These are phyloP conservation scores for Odontomachus brunneus DNA, from an alignment of 1,140 invertebrate genomes.

Conservation along the genomic window DNA sequence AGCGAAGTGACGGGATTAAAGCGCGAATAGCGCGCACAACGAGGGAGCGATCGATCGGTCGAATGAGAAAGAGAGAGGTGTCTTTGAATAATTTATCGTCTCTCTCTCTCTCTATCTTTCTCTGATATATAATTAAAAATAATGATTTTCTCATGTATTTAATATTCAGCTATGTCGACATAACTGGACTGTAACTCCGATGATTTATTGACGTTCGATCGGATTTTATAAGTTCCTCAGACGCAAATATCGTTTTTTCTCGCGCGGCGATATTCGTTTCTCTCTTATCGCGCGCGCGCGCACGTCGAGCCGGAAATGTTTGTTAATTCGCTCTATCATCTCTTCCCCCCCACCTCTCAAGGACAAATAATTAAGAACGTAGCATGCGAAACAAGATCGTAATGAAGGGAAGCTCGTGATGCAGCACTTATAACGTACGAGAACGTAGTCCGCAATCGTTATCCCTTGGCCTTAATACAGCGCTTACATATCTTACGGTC, in stretches of 20 bases:
- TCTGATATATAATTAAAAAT: not conserved
- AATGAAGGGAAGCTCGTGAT: constrained; percentile 61
- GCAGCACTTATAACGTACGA: constrained; percentile 34
- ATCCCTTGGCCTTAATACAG: constrained; percentile 59
- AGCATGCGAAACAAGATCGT: constrained; percentile 53
- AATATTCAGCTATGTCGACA: no score
- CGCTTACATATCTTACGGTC: constrained; percentile 56
- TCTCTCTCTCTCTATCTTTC: no score
- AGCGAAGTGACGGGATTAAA: not conserved
- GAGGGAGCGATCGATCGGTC: no score
- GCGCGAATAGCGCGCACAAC: no score
- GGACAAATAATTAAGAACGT: constrained; percentile 65
- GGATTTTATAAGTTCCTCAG: no score
- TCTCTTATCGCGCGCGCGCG: not conserved
- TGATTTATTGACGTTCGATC: no score
- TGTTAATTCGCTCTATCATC: constrained; percentile 42
- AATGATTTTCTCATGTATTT: not conserved
- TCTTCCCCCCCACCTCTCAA: constrained; percentile 37
- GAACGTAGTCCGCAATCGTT: constrained; percentile 52
- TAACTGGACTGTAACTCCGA: no score
- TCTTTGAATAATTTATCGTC: constrained; percentile 13
- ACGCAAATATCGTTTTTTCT: no score
- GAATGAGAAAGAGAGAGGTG: not conserved
- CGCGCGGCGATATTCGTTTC: not conserved
- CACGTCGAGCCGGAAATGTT: constrained; percentile 33